Evolutionary conservation across 2,113 vertebrate species (phyloP).

Genomic region (Paradisaea rubra): DNA sequence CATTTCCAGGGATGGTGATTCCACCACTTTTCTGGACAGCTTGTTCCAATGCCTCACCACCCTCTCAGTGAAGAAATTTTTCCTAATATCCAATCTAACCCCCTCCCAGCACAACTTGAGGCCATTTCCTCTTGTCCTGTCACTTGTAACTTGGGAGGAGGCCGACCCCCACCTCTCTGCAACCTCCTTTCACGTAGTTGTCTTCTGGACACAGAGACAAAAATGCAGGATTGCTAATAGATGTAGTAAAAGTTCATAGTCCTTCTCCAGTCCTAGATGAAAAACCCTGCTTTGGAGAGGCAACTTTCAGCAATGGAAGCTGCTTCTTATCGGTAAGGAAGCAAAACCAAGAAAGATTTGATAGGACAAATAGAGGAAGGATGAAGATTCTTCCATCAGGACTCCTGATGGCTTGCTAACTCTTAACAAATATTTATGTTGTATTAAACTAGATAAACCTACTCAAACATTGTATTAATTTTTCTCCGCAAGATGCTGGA

Average conservation of each 20-base stretch:
- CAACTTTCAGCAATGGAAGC: neutral
- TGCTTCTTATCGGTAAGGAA: neutral
- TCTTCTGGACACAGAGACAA: neutral
- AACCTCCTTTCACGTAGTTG: neutral
- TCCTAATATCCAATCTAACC: neutral
- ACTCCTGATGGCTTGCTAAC: neutral
- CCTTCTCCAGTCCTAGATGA: neutral
- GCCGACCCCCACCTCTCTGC: accelerated
- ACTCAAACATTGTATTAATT: neutral
- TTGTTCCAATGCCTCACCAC: neutral
- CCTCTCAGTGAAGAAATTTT: neutral
- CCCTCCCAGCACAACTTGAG: neutral
- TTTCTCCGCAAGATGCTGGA: neutral
- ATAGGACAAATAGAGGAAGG: neutral
- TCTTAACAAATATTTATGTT: neutral
- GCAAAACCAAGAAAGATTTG: neutral
- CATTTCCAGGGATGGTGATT: neutral
- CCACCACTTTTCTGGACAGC: neutral
- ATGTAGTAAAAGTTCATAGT: neutral
- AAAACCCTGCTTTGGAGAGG: neutral
- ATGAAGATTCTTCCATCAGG: neutral
- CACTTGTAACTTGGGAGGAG: neutral
- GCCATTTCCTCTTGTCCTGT: neutral
- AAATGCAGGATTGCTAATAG: neutral
- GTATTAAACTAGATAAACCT: neutral